Conservation (phyloP, 2,797 vertebrate genomes). For the Geotrypetes seraphini region DNA sequence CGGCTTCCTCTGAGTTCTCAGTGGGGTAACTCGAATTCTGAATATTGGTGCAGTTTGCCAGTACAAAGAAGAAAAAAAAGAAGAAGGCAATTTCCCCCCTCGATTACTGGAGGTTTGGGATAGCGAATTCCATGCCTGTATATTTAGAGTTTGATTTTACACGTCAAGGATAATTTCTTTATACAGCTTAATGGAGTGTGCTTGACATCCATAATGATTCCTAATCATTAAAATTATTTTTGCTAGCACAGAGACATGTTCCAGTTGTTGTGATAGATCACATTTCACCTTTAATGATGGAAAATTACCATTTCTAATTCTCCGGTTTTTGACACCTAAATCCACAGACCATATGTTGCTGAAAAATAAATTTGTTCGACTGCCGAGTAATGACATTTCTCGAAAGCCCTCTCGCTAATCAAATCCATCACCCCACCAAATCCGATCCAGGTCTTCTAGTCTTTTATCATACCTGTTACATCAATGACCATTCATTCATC, state of each 20-base stretch:
- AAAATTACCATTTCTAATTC: constrained; percentile 75
- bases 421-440: not conserved
- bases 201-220: constrained; percentile 69
- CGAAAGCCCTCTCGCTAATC: not conserved
- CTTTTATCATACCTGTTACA: too few species aligned
- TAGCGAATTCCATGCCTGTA: constrained; percentile 51
- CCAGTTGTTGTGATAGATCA: constrained; percentile 76
- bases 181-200: constrained; percentile 61
- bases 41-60: constrained; percentile 19
- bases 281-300: constrained; percentile 74
- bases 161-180: constrained; percentile 70
- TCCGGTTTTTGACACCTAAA: constrained; percentile 64
- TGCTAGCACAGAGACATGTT: constrained; percentile 63
- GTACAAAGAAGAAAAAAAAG: constrained; percentile 46
- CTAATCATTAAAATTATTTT: constrained; percentile 77
- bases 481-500: too few species aligned
- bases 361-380: constrained; percentile 11
- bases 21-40: not conserved
- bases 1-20: not conserved
- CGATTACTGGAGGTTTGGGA: not conserved
- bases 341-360: constrained; percentile 60
- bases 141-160: constrained; percentile 57
- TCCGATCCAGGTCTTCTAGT: too few species aligned
- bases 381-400: constrained; percentile 5
- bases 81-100: constrained; percentile 3